Percentiles rank a stretch among this genome's conserved stretches.
phyloP scores from a whole-genome alignment of 1,140 invertebrate species.

The Drosophila trapezifrons region DNA sequence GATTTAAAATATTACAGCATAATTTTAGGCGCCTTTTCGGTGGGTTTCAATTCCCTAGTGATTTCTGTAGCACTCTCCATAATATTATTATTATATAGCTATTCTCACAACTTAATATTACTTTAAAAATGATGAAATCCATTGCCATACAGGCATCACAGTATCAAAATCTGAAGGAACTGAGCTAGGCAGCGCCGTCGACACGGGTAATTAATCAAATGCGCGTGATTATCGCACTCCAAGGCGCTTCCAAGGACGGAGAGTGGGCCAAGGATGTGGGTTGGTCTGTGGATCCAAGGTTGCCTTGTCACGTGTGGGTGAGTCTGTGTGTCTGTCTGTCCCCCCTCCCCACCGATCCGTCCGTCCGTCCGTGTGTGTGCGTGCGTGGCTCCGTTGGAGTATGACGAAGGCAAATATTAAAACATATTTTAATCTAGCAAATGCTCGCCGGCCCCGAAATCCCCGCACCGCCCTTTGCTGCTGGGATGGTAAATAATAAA shows the following conservation, averaged over 20 bases:
- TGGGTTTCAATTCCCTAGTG: too few relatives aligned
- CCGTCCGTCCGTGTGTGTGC: constrained; percentile 6
- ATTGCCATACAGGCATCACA: constrained; percentile 15
- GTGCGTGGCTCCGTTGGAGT: constrained; percentile 27
- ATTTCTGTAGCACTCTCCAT: too few relatives aligned
- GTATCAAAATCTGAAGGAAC: constrained; percentile 8
- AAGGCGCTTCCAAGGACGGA: constrained; percentile 24
- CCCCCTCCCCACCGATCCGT: too few relatives aligned
- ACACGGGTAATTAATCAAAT: constrained; percentile 76
- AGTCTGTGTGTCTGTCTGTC: neutral
- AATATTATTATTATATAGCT: too few relatives aligned
- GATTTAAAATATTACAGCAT: too few relatives aligned
- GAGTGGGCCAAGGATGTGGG: neutral
- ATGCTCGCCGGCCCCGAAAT: constrained; percentile 35
- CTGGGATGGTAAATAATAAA: constrained; percentile 77
- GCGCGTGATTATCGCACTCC: constrained; percentile 70
- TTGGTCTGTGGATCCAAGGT: constrained; percentile 24
- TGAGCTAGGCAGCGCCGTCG: constrained; percentile 32
- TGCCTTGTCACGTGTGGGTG: constrained; percentile 37
- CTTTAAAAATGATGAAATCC: neutral
- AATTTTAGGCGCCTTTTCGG: too few relatives aligned
- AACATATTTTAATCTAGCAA: constrained; percentile 82
- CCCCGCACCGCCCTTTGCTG: constrained; percentile 12
- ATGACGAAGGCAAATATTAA: constrained; percentile 77
- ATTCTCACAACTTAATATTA: neutral